These are phyloP conservation scores for Lacerta bilineata DNA, from an alignment of 2,797 vertebrate species.

Conservation along the genomic window DNA sequence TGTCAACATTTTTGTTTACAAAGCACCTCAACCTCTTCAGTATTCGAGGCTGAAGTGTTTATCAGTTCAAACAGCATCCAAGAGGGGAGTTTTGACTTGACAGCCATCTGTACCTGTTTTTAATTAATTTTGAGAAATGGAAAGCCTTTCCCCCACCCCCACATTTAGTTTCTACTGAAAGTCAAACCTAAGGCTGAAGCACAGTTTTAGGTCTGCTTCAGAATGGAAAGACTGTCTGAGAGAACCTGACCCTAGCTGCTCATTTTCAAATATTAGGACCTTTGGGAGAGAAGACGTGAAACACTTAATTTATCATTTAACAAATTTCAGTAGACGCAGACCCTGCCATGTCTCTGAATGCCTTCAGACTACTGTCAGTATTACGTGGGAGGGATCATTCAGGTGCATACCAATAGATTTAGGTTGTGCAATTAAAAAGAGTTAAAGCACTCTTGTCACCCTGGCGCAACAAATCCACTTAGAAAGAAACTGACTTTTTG, in stretches of 20 bases:
- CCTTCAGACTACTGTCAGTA: no score
- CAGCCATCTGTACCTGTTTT: background rate
- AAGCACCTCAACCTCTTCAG: background rate
- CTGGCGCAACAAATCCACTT: no score
- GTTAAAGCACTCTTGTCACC: no score
- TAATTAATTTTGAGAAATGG: background rate
- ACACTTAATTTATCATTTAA: no score
- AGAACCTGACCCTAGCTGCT: background rate
- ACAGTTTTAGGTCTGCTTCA: background rate
- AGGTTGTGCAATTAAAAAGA: no score
- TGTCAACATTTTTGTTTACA: background rate
- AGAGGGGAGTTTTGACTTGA: conserved; percentile 5
- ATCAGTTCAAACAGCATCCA: background rate
- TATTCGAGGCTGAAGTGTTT: conserved; percentile 33
- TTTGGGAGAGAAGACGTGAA: background rate
- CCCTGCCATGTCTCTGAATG: no score
- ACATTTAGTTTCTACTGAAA: background rate
- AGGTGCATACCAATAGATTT: no score
- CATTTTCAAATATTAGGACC: background rate
- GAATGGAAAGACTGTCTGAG: background rate
- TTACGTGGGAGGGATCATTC: no score
- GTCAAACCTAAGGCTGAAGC: background rate
- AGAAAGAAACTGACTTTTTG: no score
- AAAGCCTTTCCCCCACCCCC: background rate
- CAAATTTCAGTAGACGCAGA: background rate